These are phyloP conservation scores for Acanthornis magna DNA, from an alignment of 2,797 vertebrate genomes.

Conservation along the genomic window DNA sequence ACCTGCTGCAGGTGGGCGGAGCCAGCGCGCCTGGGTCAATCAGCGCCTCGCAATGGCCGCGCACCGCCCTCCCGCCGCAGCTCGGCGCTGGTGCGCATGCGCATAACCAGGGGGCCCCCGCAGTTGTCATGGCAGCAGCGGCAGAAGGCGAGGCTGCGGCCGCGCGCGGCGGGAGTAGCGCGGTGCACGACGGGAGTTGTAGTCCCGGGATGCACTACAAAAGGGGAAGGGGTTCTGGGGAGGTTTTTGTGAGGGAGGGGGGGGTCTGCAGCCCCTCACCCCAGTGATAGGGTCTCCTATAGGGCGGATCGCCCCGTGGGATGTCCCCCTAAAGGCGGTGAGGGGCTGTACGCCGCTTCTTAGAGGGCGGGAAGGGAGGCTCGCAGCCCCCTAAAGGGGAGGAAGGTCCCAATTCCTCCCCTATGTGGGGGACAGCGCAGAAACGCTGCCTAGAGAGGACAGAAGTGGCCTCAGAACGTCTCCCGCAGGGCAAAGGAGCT, in stretches of 20 bases:
- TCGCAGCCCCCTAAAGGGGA: not conserved
- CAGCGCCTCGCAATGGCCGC: not conserved
- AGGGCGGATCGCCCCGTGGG: fast-evolving
- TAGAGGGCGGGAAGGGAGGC: no score
- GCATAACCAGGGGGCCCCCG: not conserved
- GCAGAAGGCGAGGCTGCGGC: not conserved
- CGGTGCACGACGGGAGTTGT: not conserved
- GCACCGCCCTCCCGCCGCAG: not conserved
- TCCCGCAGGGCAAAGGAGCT: fast-evolving
- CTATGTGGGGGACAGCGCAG: fast-evolving
- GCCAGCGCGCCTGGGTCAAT: fast-evolving
- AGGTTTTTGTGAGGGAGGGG: fast-evolving
- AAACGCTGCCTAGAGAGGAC: no score
- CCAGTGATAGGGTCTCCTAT: fast-evolving
- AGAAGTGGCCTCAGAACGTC: not conserved
- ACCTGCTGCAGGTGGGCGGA: not conserved
- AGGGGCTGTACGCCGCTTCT: not conserved
- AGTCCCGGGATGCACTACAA: not conserved
- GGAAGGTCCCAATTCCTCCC: not conserved
- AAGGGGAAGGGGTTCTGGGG: not conserved
- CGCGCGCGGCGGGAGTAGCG: not conserved
- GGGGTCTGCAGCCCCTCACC: not conserved
- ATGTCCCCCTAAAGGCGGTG: no score
- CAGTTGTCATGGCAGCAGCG: not conserved
- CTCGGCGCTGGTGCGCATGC: not conserved